phyloP scores from a whole-genome alignment of 1,140 invertebrate species.

The Sipha flava region DNA sequence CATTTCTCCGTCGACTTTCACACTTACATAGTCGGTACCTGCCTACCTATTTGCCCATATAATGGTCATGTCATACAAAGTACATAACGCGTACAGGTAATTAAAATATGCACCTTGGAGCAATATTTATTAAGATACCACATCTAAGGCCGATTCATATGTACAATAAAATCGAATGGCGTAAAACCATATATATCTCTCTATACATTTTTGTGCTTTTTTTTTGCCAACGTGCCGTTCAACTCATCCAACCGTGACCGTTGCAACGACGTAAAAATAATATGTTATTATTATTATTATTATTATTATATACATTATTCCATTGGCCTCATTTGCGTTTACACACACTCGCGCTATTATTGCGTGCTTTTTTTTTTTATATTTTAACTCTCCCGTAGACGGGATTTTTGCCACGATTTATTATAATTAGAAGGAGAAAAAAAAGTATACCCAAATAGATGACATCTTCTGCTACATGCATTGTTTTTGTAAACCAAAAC shows the following conservation, averaged over 20 bases:
- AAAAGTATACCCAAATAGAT: too few relatives aligned
- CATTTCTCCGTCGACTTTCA: neutral
- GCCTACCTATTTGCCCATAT: too few relatives aligned
- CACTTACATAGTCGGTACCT: too few relatives aligned
- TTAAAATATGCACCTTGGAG: neutral
- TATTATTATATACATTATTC: neutral
- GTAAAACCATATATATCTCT: neutral
- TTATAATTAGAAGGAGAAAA: too few relatives aligned
- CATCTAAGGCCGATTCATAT: neutral
- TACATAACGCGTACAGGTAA: too few relatives aligned
- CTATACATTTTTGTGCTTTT: neutral
- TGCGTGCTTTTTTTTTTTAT: neutral
- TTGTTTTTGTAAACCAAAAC: too few relatives aligned
- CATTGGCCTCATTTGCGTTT: neutral
- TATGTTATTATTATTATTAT: neutral
- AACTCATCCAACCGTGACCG: constrained; percentile 10
- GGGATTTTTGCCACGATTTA: neutral
- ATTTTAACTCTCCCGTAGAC: neutral
- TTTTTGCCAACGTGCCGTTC: neutral
- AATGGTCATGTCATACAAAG: too few relatives aligned
- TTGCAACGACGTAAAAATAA: neutral
- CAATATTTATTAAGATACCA: neutral
- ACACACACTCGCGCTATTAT: neutral
- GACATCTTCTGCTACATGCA: too few relatives aligned
- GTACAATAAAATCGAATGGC: neutral